Conservation (phyloP, 2,113 vertebrate species). For the Desmodus rotundus region DNA sequence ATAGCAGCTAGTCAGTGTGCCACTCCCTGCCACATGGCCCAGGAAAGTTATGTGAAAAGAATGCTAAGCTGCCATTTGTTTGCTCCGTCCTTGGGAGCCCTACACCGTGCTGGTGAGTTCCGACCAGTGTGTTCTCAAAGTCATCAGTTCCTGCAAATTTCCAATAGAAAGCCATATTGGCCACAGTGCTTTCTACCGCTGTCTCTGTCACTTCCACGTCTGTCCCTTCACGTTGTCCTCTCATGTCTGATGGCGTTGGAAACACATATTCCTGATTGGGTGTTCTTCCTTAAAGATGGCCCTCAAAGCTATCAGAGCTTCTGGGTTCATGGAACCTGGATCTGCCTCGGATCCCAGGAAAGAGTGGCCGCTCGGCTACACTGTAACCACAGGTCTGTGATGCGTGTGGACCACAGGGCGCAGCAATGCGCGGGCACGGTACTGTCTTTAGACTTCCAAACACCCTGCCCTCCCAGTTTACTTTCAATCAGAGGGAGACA, state of each 20-base stretch:
- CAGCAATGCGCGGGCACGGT: background rate
- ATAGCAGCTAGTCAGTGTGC: accelerated
- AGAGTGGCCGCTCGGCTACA: background rate
- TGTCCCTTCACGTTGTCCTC: background rate
- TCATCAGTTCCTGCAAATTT: background rate
- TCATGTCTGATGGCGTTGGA: background rate
- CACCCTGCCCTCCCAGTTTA: background rate
- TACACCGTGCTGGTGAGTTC: background rate
- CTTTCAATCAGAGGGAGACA: background rate
- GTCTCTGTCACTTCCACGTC: background rate
- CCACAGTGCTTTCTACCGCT: background rate
- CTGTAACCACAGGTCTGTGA: background rate
- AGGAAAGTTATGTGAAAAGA: background rate
- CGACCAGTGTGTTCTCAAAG: background rate
- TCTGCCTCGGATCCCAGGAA: background rate
- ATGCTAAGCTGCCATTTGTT: background rate
- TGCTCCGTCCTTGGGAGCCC: background rate
- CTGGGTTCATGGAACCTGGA: background rate
- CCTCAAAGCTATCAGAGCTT: background rate
- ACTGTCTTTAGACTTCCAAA: background rate
- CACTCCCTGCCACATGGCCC: background rate
- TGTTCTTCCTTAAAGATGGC: background rate
- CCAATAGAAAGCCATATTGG: background rate
- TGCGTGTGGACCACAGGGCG: too few species aligned
- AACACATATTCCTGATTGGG: background rate